Percentiles rank a stretch among this genome's conserved stretches.
phyloP scores from a whole-genome alignment of 2,113 vertebrate genomes.

The Petromus typicus region DNA sequence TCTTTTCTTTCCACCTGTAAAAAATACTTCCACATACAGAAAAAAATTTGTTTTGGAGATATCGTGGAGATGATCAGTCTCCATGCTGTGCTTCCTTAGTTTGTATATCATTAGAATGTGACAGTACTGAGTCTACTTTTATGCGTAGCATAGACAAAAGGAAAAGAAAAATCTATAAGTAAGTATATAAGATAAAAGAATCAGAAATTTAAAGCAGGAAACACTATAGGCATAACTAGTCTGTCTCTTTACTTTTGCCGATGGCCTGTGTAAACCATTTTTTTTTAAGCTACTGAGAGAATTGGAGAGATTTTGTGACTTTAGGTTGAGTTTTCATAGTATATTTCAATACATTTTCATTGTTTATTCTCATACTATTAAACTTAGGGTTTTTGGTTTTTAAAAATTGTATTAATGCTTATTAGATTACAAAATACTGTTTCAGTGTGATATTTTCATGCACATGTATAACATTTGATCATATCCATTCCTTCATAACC shows the following conservation, averaged over 20 bases:
- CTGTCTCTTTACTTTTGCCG: conserved; percentile 2
- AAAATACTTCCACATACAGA: not conserved
- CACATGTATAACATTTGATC: not conserved
- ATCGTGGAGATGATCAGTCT: no score
- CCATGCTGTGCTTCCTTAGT: conserved; percentile 6
- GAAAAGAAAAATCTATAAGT: not conserved
- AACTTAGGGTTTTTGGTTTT: not conserved
- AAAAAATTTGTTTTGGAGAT: conserved; percentile 41
- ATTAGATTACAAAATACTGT: not conserved
- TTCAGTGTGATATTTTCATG: not conserved
- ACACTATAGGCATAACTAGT: not conserved
- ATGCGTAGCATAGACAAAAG: not conserved
- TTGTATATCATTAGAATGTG: conserved; percentile 13
- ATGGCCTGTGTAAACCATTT: conserved; percentile 16
- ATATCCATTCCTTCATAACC: not conserved
- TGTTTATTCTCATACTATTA: conserved; percentile 41
- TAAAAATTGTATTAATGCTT: not conserved
- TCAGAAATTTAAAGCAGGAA: conserved; percentile 38
- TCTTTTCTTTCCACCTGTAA: not conserved
- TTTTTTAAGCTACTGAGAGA: not conserved
- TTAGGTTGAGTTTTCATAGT: conserved; percentile 47
- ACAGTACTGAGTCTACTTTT: not conserved
- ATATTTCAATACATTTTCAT: conserved; percentile 32
- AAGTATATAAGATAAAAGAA: not conserved
- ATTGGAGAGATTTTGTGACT: conserved; percentile 43